Conservation (phyloP, 2,797 vertebrate genomes). For the Chloroceryle inda region DNA sequence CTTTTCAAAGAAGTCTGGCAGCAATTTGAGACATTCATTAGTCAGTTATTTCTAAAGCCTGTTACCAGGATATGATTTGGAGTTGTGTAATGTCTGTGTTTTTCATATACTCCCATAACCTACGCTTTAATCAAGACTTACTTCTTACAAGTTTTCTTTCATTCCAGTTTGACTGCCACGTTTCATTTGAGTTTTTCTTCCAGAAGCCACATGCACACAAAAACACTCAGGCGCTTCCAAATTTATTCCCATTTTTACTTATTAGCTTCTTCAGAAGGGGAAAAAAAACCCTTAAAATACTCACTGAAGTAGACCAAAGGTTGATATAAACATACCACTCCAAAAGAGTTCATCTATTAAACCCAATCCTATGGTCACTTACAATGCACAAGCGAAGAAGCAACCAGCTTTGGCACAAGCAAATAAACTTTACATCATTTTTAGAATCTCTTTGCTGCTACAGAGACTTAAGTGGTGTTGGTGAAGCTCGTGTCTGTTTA, state of each 20-base stretch:
- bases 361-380: not conserved
- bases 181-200: slow-evolving; percentile 27
- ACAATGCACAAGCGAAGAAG: accelerated
- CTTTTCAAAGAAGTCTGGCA: slow-evolving; percentile 64
- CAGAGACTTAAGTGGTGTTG: not conserved
- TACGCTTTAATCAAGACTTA: slow-evolving; percentile 51
- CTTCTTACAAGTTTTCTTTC: slow-evolving; percentile 36
- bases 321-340: not conserved
- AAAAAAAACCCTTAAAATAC: not conserved
- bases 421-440: not conserved
- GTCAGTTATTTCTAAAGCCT: slow-evolving; percentile 47
- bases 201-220: not conserved
- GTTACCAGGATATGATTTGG: slow-evolving; percentile 34
- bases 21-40: slow-evolving; percentile 63
- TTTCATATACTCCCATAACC: slow-evolving; percentile 23
- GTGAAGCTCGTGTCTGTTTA: not conserved
- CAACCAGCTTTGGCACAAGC: not conserved
- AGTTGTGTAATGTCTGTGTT: slow-evolving; percentile 60
- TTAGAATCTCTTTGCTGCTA: not conserved
- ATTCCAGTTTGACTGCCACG: slow-evolving; percentile 7
- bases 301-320: not conserved
- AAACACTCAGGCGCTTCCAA: not conserved
- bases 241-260: slow-evolving; percentile 15
- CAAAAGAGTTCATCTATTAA: not conserved
- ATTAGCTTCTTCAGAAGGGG: slow-evolving; percentile 23